Evolutionary conservation across 2,797 vertebrate species (phyloP).

Genomic region (Distichodus sexfasciatus): DNA sequence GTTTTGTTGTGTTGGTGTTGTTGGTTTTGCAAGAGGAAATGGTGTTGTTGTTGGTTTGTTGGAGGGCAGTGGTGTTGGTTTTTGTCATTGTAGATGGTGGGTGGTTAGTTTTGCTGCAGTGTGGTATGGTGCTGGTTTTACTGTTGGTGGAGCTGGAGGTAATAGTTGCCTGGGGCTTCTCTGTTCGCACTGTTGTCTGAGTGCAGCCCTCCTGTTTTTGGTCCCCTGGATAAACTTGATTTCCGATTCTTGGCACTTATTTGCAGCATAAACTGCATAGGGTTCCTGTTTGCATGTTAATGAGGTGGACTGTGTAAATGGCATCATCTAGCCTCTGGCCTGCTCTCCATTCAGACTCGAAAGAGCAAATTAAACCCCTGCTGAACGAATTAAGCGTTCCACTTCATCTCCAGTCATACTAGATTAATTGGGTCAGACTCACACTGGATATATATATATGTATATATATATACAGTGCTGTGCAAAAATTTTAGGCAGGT

Average conservation of each 20-base stretch:
- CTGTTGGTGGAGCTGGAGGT: not conserved
- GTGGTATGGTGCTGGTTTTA: not conserved
- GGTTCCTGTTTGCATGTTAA: slow-evolving; percentile 43
- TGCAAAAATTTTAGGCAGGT: too few relatives aligned
- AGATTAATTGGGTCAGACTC: not conserved
- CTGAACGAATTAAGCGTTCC: slow-evolving; percentile 34
- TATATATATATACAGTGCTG: too few relatives aligned
- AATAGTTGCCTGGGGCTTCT: not conserved
- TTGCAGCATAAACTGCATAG: slow-evolving; percentile 4
- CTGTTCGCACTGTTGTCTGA: too few relatives aligned
- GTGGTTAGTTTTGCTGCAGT: too few relatives aligned
- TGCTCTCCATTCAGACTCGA: slow-evolving; percentile 11
- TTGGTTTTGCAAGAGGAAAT: too few relatives aligned
- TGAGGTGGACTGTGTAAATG: slow-evolving; percentile 26
- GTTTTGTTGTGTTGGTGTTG: too few relatives aligned
- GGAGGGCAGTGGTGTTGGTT: too few relatives aligned
- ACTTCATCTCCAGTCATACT: not conserved
- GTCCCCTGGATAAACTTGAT: not conserved
- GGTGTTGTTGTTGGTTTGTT: too few relatives aligned
- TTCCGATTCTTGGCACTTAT: not conserved
- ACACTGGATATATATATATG: too few relatives aligned
- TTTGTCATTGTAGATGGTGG: too few relatives aligned
- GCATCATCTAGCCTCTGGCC: slow-evolving; percentile 19
- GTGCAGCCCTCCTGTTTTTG: not conserved
- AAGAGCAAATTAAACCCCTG: slow-evolving; percentile 36